These are phyloP conservation scores for Girardinus metallicus DNA, from an alignment of 2,797 vertebrate species.

Conservation along the genomic window DNA sequence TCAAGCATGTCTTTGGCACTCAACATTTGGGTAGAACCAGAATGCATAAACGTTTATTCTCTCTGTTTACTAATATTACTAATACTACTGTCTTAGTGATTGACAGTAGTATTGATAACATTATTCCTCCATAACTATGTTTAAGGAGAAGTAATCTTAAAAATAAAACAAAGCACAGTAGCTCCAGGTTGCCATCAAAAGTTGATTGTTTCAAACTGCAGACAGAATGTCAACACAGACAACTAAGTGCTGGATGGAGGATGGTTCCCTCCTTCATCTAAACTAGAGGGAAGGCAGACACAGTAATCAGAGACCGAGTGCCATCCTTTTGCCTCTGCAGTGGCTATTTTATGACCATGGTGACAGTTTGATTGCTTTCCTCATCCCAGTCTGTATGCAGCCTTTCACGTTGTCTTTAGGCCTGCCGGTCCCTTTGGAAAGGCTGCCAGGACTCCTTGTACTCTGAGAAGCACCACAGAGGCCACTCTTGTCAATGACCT, in stretches of 20 bases:
- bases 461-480: conserved; percentile 49
- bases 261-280: conserved; percentile 24
- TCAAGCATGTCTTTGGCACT: background rate
- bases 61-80: too few species aligned
- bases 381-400: conserved; percentile 57
- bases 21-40: background rate
- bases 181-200: background rate
- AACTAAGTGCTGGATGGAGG: conserved; percentile 16
- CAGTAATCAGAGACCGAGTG: conserved; percentile 72
- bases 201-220: conserved; percentile 23
- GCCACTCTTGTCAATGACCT: conserved; percentile 65
- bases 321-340: conserved; percentile 67
- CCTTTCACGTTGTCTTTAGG: conserved; percentile 72
- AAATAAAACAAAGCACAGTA: background rate
- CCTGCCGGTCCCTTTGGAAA: conserved; percentile 55
- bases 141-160: background rate
- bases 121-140: background rate
- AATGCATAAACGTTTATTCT: background rate
- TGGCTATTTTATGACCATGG: conserved; percentile 70
- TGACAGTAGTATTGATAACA: background rate
- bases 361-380: conserved; percentile 81
- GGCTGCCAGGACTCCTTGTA: conserved; percentile 50
- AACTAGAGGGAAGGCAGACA: conserved; percentile 32
- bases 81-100: background rate
- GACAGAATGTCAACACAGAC: conserved; percentile 16